Conservation (phyloP, 1,140 invertebrate genomes). For the Cotesia typhae region DNA sequence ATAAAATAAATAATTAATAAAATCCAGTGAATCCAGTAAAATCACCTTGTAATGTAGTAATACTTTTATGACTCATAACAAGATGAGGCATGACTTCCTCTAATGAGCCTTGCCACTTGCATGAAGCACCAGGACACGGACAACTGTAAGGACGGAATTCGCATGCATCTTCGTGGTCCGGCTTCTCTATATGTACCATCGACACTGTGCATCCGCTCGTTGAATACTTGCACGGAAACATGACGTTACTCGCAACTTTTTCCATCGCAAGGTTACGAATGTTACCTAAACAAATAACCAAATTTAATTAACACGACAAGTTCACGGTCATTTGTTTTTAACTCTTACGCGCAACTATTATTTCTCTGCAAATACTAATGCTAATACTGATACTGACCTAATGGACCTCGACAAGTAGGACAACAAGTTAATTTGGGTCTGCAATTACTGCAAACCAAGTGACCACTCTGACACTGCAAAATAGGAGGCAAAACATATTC, state of each 20-base stretch:
- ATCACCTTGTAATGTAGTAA: constrained; percentile 92
- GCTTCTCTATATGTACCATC: constrained; percentile 95
- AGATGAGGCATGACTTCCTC: constrained; percentile 98
- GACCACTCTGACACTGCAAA: constrained; percentile 87
- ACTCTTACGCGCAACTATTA: too few relatives aligned
- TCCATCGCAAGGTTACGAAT: constrained; percentile 99
- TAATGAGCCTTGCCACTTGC: constrained; percentile 97
- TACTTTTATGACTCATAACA: constrained; percentile 97
- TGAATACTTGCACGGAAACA: constrained; percentile 99
- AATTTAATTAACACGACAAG: too few relatives aligned
- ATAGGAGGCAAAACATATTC: constrained; percentile 99
- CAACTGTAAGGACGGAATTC: constrained; percentile 97
- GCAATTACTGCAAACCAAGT: constrained; percentile 93
- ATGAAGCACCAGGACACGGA: constrained; percentile 97
- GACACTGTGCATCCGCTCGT: constrained; percentile 92
- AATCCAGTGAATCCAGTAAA: background rate
- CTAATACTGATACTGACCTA: constrained; percentile 66
- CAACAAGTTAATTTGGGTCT: constrained; percentile 95
- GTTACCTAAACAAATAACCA: constrained; percentile 73
- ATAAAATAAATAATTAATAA: constrained; percentile 23
- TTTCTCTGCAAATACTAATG: too few relatives aligned
- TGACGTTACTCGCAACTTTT: constrained; percentile 96
- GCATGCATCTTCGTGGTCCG: constrained; percentile 97
- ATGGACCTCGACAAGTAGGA: constrained; percentile 95
- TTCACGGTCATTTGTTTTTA: background rate